These are phyloP conservation scores for Drosophila sordidapex DNA, from an alignment of 2,888 invertebrate species.

Conservation along the genomic window DNA sequence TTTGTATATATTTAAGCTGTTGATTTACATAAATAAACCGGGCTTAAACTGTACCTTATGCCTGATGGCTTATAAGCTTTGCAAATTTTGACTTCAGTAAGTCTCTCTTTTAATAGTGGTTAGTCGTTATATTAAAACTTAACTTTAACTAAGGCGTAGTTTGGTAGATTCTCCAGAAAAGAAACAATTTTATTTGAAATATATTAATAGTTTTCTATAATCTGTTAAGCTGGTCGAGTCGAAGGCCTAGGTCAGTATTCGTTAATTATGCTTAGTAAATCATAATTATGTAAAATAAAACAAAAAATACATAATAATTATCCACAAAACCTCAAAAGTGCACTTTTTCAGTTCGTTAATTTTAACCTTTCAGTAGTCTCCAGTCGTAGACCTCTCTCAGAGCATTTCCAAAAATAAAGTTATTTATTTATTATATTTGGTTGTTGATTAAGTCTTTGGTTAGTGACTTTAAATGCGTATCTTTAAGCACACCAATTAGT, in stretches of 20 bases:
- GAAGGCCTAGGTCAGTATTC: neutral
- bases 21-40: no score
- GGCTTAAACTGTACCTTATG: neutral
- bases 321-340: neutral
- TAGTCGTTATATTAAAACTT: neutral
- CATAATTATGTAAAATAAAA: neutral
- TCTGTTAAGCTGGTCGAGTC: rapidly evolving
- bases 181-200: neutral
- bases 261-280: neutral
- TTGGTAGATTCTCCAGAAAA: neutral
- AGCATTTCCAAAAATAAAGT: neutral
- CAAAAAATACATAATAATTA: neutral
- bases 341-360: neutral
- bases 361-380: neutral
- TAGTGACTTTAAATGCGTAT: slow-evolving; percentile 13
- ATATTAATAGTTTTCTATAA: neutral
- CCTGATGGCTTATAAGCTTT: neutral
- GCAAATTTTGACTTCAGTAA: neutral
- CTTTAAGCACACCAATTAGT: slow-evolving; percentile 51
- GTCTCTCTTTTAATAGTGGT: neutral
- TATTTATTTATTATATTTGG: neutral
- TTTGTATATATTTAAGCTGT: neutral
- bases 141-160: neutral
- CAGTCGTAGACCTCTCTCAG: neutral
- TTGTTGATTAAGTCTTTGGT: slow-evolving; percentile 11